Evolutionary conservation across 1,140 invertebrate species (phyloP).

Genomic region (Atta colombica): DNA sequence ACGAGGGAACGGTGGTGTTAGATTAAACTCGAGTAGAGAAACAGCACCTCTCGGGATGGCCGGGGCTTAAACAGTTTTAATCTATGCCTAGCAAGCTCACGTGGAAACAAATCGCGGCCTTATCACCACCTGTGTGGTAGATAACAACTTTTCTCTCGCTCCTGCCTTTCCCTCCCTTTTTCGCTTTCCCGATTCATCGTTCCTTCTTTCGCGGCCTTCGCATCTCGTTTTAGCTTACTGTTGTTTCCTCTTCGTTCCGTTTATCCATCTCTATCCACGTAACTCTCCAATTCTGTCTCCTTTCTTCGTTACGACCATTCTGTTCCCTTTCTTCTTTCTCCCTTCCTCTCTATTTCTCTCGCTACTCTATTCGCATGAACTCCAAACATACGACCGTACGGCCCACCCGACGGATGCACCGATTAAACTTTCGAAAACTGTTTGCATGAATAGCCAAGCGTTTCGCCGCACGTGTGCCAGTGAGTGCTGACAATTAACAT

Average conservation of each 20-base stretch:
- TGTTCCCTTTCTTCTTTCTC: conserved; percentile 46
- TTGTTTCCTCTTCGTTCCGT: conserved; percentile 52
- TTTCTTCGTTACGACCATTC: conserved; percentile 42
- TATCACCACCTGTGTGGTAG: conserved; percentile 81
- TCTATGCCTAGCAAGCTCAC: conserved; percentile 77
- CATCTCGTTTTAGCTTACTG: conserved; percentile 46
- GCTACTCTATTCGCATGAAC: conserved; percentile 75
- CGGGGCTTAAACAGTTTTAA: conserved; percentile 79
- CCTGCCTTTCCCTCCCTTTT: conserved; percentile 50
- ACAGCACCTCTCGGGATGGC: conserved; percentile 71
- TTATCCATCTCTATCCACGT: conserved; percentile 34
- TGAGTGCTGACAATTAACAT: conserved; percentile 83
- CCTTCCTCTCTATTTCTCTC: conserved; percentile 66
- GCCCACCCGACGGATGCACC: conserved; percentile 79
- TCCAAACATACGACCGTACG: conserved; percentile 76
- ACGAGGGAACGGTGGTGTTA: conserved; percentile 75
- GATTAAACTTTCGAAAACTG: conserved; percentile 85
- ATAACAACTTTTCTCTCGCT: conserved; percentile 83
- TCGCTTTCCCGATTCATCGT: conserved; percentile 20
- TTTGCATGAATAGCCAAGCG: conserved; percentile 83
- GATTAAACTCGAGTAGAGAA: conserved; percentile 79
- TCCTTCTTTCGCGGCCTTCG: conserved; percentile 38
- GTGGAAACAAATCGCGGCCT: conserved; percentile 82
- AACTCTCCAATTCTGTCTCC: conserved; percentile 50
- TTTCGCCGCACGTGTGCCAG: conserved; percentile 76